These are phyloP conservation scores for Tachina grossa DNA, from an alignment of 2,888 invertebrate species.

Conservation along the genomic window DNA sequence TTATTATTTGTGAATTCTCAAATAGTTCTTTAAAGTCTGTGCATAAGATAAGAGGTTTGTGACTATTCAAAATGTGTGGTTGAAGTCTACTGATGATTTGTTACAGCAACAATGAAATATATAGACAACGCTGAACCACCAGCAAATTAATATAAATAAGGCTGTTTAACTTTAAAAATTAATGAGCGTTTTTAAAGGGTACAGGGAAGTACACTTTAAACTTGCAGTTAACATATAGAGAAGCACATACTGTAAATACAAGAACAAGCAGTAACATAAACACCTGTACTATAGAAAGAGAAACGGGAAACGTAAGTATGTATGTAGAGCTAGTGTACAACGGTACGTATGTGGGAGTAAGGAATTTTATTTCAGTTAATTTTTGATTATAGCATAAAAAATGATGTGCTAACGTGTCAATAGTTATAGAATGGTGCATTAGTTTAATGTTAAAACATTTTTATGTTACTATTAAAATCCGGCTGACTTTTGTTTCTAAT, in stretches of 20 bases:
- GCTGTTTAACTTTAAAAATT: too few species aligned
- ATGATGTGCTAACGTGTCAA: slow-evolving; percentile 68
- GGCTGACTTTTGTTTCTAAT: not conserved
- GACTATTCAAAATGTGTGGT: too few species aligned
- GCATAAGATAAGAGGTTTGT: too few species aligned
- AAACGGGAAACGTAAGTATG: slow-evolving; percentile 22
- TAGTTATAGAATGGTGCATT: slow-evolving; percentile 66
- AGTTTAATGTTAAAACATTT: slow-evolving; percentile 54
- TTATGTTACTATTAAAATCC: slow-evolving; percentile 11
- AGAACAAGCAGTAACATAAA: not conserved
- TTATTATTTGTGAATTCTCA: too few species aligned
- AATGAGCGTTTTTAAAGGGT: not conserved
- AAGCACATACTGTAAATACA: not conserved
- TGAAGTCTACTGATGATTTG: too few species aligned
- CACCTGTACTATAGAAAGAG: not conserved
- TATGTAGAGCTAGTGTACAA: not conserved
- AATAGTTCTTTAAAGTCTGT: too few species aligned
- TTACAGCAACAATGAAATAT: too few species aligned
- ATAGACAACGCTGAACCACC: too few species aligned
- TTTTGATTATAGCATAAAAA: slow-evolving; percentile 52
- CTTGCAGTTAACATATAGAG: not conserved
- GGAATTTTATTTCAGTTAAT: slow-evolving; percentile 7
- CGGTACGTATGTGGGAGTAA: not conserved
- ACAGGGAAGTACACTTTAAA: slow-evolving; percentile 2
- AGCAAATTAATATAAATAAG: too few species aligned